Evolutionary conservation across 2,888 invertebrate genomes (phyloP).

Genomic region (Oligia fasciuncula): DNA sequence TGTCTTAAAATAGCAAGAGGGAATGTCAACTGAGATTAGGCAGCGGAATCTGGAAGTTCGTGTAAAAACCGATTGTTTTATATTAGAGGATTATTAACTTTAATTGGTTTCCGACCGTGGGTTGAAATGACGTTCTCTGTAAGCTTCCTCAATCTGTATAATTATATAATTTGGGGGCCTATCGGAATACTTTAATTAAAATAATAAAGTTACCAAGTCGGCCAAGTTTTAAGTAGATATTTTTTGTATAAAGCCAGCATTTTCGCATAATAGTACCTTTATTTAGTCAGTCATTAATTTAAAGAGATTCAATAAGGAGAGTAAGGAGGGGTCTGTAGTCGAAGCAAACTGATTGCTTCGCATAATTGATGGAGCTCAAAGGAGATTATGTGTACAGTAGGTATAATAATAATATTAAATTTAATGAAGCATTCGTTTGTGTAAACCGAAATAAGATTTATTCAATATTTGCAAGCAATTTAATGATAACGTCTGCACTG

Average conservation of each 20-base stretch:
- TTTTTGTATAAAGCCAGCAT: constrained; percentile 54
- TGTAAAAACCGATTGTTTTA: constrained; percentile 78
- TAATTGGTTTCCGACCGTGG: constrained; percentile 83
- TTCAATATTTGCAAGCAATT: constrained; percentile 38
- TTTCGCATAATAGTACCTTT: constrained; percentile 62
- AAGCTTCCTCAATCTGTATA: constrained; percentile 72
- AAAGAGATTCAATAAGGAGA: constrained; percentile 45
- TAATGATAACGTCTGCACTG: constrained; percentile 31
- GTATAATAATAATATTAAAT: constrained; percentile 49
- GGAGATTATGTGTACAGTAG: constrained; percentile 57
- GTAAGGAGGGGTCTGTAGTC: constrained; percentile 34
- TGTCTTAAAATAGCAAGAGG: constrained; percentile 38
- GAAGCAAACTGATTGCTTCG: constrained; percentile 62
- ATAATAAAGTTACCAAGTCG: constrained; percentile 60
- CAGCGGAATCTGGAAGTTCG: constrained; percentile 75
- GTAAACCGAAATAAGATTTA: constrained; percentile 21
- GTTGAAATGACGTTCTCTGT: constrained; percentile 78
- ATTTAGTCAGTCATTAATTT: constrained; percentile 64
- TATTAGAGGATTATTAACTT: constrained; percentile 86
- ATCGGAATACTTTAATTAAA: constrained; percentile 74
- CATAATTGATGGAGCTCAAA: constrained; percentile 64
- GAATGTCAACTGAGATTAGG: constrained; percentile 69
- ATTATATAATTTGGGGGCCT: constrained; percentile 62
- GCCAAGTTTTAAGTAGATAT: constrained; percentile 54
- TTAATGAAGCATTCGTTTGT: constrained; percentile 47